Conservation (phyloP, 53 echinoderm and acorn worm genomes). For the Antedon mediterranea region DNA sequence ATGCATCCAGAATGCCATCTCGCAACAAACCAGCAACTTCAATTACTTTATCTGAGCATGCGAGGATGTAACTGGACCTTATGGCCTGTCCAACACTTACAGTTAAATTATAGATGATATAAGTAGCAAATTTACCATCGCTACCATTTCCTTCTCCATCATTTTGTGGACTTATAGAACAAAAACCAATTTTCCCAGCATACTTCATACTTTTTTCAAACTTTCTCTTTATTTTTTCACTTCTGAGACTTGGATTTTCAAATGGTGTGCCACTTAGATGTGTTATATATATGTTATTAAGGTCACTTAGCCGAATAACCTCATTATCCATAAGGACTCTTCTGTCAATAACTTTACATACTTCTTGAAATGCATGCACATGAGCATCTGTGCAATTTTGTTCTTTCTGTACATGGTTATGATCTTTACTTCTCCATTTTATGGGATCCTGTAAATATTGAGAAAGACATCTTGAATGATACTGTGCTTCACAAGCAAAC, state of each 20-base stretch:
- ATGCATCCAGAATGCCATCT: slow-evolving; percentile 13
- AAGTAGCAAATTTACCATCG: too few relatives aligned
- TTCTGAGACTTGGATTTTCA: not conserved
- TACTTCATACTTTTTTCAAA: slow-evolving; percentile 1
- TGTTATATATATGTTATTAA: not conserved
- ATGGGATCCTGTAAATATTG: not conserved
- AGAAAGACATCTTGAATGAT: slow-evolving; percentile 10
- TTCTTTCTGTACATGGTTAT: not conserved
- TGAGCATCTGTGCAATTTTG: slow-evolving; percentile 5
- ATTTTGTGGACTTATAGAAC: too few relatives aligned
- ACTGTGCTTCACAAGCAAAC: slow-evolving; percentile 26
- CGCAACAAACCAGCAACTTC: slow-evolving; percentile 13
- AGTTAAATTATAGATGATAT: slow-evolving; percentile 17
- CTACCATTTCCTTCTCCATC: too few relatives aligned
- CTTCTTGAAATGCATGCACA: slow-evolving; percentile 12
- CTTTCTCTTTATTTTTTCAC: slow-evolving; percentile 10
- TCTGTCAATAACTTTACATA: slow-evolving; percentile 9
- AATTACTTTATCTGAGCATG: slow-evolving; percentile 2
- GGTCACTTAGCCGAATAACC: not conserved
- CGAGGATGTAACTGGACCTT: slow-evolving; percentile 11
- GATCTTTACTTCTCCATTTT: not conserved
- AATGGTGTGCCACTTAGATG: too few relatives aligned
- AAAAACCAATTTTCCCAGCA: too few relatives aligned
- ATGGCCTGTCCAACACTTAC: slow-evolving; percentile 11
- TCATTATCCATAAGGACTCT: not conserved